Evolutionary conservation across 2,113 vertebrate genomes (phyloP).

Genomic region (Pollimyrus isidori): DNA sequence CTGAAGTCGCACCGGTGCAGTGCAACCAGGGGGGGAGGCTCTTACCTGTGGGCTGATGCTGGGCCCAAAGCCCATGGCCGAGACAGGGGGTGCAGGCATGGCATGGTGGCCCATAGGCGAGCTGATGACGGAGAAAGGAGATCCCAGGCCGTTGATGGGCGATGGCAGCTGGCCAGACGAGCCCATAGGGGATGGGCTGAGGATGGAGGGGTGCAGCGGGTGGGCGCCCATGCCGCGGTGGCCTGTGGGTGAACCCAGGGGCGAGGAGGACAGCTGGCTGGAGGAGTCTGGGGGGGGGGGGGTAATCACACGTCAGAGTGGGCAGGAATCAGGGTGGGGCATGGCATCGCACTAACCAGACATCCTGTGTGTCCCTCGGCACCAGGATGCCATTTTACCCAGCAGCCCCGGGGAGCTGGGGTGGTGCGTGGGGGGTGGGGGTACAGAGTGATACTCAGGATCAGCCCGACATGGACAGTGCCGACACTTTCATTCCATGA

Average conservation of each 20-base stretch:
- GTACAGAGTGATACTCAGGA: neutral
- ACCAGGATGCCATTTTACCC: neutral
- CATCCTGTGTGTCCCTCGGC: neutral
- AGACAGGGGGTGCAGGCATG: slow-evolving; percentile 64
- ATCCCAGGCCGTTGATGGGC: slow-evolving; percentile 74
- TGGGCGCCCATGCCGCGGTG: slow-evolving; percentile 65
- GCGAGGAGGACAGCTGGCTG: slow-evolving; percentile 62
- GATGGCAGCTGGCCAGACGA: slow-evolving; percentile 72
- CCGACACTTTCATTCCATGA: neutral
- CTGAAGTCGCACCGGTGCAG: neutral
- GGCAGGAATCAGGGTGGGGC: neutral
- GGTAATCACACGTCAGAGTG: neutral
- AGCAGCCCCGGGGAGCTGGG: neutral
- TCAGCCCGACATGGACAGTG: neutral
- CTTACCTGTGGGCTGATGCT: slow-evolving; percentile 73
- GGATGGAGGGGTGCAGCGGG: slow-evolving; percentile 41
- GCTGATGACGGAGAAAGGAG: slow-evolving; percentile 75
- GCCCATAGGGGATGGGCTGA: slow-evolving; percentile 56
- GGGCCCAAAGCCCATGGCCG: slow-evolving; percentile 64
- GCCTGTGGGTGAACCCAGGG: slow-evolving; percentile 59
- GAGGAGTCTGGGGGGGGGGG: slow-evolving; percentile 62
- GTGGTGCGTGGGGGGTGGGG: no score
- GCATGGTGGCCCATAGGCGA: slow-evolving; percentile 70
- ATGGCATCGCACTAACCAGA: neutral
- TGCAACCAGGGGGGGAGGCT: neutral